Evolutionary conservation across 2,113 vertebrate species (phyloP).

Genomic region (Heptranchias perlo): DNA sequence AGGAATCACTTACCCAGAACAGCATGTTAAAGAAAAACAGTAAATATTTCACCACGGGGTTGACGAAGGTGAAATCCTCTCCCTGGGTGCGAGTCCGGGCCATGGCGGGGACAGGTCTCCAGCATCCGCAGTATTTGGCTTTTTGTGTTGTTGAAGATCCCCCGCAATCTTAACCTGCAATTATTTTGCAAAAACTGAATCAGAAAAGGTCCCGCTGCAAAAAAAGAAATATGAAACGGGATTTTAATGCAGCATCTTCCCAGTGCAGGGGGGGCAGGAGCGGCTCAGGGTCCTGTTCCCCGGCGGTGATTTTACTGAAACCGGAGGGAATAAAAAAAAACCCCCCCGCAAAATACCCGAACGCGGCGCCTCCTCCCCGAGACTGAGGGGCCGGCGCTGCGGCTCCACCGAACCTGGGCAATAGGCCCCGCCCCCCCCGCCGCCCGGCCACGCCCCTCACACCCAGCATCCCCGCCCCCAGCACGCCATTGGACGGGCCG

Average conservation of each 20-base stretch:
- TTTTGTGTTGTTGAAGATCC: no score
- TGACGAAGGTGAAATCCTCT: slow-evolving; percentile 75
- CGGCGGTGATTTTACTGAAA: background rate
- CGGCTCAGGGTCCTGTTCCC: background rate
- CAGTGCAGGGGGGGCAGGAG: background rate
- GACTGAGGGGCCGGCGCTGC: background rate
- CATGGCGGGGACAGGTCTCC: no score
- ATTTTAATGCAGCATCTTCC: background rate
- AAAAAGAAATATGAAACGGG: background rate
- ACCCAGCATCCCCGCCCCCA: background rate
- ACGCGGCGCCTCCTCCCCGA: background rate
- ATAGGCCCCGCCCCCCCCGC: background rate
- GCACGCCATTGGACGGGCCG: rapidly evolving
- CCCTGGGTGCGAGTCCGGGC: slow-evolving; percentile 47
- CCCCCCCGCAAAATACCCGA: slow-evolving; percentile 40
- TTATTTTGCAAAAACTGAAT: background rate
- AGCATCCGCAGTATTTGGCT: no score
- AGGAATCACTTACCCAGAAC: slow-evolving; percentile 79
- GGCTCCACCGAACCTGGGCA: background rate
- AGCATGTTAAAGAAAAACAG: slow-evolving; percentile 84
- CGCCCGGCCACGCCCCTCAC: background rate
- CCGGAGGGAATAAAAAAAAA: background rate
- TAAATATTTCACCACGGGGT: slow-evolving; percentile 75
- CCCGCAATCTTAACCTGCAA: no score
- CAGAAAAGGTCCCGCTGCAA: background rate